phyloP scores from a whole-genome alignment of 2,113 vertebrate species.

The Phrynosoma platyrhinos region DNA sequence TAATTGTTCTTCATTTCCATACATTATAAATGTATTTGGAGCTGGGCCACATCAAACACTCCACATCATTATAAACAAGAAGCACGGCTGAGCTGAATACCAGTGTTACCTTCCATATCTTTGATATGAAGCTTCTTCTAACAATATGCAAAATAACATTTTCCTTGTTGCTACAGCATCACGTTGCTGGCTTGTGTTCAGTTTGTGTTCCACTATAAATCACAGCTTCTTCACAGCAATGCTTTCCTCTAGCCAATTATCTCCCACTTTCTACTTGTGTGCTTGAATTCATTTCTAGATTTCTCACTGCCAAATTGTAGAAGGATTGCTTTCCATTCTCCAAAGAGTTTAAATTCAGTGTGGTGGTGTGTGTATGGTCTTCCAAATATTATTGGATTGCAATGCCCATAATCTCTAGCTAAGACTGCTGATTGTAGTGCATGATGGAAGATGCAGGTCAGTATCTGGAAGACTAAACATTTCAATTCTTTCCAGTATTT shows the following conservation, averaged over 20 bases:
- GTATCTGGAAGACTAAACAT: no score
- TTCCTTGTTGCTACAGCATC: slow-evolving; percentile 25
- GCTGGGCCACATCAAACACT: not conserved
- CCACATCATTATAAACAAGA: not conserved
- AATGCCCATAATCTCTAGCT: no score
- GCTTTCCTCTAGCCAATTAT: slow-evolving; percentile 27
- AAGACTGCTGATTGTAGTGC: no score
- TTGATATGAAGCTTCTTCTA: slow-evolving; percentile 8
- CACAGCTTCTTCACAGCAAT: slow-evolving; percentile 5
- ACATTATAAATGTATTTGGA: not conserved
- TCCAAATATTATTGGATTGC: no score
- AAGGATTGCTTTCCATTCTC: not conserved
- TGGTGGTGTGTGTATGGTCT: no score
- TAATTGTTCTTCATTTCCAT: not conserved
- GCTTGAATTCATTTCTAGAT: slow-evolving; percentile 24
- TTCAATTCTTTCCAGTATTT: not conserved
- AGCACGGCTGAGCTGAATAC: not conserved
- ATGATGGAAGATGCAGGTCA: no score
- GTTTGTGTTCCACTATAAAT: slow-evolving; percentile 18
- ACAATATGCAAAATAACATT: slow-evolving; percentile 25
- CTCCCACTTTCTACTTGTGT: slow-evolving; percentile 25
- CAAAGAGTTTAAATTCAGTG: not conserved
- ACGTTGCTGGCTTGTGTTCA: slow-evolving; percentile 26
- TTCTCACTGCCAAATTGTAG: slow-evolving; percentile 4
- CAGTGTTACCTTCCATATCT: not conserved